Percentiles rank a stretch among this genome's conserved stretches.
Conservation (phyloP, 2,797 vertebrate genomes). For the Schizopygopsis malacanthus region DNA sequence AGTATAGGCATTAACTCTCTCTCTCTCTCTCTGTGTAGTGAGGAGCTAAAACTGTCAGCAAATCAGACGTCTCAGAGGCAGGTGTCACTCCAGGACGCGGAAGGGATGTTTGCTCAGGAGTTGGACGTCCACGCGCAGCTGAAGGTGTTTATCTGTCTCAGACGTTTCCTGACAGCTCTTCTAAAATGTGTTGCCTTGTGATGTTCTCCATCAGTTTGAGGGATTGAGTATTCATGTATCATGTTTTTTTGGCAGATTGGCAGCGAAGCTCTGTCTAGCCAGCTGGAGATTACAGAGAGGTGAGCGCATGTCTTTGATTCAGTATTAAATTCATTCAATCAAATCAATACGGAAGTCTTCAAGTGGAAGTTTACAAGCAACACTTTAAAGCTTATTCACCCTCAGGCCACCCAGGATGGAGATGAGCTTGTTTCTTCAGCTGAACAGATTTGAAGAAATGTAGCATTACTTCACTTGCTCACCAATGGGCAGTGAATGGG, state of each 20-base stretch:
- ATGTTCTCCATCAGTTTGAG: neutral
- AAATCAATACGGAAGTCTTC: neutral
- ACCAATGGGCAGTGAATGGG: neutral
- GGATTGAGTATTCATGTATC: constrained; percentile 36
- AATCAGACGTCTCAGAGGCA: constrained; percentile 87
- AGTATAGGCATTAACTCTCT: neutral
- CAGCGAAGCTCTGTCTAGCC: constrained; percentile 71
- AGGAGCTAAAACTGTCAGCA: constrained; percentile 89
- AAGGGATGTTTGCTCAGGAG: constrained; percentile 82
- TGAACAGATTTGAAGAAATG: neutral
- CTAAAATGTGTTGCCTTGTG: neutral
- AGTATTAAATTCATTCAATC: constrained; percentile 4
- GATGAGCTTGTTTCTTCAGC: neutral
- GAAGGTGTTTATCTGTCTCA: constrained; percentile 36
- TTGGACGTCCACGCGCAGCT: constrained; percentile 65
- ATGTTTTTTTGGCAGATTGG: constrained; percentile 59
- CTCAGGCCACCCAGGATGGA: neutral
- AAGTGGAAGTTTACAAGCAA: neutral
- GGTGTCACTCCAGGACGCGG: constrained; percentile 82
- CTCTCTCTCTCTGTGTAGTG: constrained; percentile 71
- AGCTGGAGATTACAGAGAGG: constrained; percentile 89
- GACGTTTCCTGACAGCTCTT: constrained; percentile 3
- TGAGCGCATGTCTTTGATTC: constrained; percentile 67
- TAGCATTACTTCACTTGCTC: neutral
- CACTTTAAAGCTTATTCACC: neutral